Percentiles rank a stretch among this genome's conserved stretches.
phyloP scores from a whole-genome alignment of 2,113 vertebrate species.

The Otolemur garnettii region DNA sequence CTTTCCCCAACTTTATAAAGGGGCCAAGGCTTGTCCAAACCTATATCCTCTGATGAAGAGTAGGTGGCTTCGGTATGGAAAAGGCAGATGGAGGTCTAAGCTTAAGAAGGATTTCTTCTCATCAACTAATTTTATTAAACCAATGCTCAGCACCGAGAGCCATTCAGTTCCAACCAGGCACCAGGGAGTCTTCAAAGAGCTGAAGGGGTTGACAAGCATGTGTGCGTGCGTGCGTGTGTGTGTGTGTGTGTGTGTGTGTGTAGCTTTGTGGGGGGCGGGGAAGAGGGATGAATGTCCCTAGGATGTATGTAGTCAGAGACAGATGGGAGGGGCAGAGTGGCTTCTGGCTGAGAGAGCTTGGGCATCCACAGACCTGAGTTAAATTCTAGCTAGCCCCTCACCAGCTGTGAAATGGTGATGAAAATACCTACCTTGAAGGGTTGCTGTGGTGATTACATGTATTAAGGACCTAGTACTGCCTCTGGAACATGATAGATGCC shows the following conservation, averaged over 20 bases:
- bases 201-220: background rate
- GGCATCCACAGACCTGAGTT: background rate
- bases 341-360: background rate
- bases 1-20: conserved; percentile 86
- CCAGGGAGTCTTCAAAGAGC: conserved; percentile 8
- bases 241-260: background rate
- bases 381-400: background rate
- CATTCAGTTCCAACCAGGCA: conserved; percentile 20
- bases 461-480: background rate
- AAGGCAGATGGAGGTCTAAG: conserved; percentile 18
- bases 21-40: conserved; percentile 78
- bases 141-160: background rate
- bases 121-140: conserved; percentile 8
- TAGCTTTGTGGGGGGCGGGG: no score
- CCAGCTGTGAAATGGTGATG: background rate
- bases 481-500: background rate
- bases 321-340: background rate
- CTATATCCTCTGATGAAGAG: background rate
- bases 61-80: conserved; percentile 8
- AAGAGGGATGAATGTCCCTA: background rate
- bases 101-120: conserved; percentile 46
- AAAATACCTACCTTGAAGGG: background rate
- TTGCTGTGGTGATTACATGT: background rate
- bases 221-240: background rate
- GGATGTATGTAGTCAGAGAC: background rate